These are phyloP conservation scores for Halichondria panicea DNA, from an alignment of 37 sponge, comb jelly and placozoan genomes.

Conservation along the genomic window DNA sequence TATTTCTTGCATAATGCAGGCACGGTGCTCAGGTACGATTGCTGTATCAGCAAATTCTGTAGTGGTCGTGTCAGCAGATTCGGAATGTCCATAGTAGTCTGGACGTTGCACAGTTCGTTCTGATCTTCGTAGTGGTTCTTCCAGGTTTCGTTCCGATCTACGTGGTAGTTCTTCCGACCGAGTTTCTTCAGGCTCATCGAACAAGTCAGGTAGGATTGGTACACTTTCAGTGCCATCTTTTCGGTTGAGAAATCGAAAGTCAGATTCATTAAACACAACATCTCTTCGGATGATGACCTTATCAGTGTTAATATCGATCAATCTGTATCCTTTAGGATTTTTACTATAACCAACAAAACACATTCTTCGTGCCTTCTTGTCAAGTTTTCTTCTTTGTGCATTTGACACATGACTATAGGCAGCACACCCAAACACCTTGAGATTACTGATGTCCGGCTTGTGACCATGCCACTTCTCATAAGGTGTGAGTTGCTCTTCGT, in stretches of 20 bases:
- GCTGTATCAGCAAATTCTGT: slow-evolving; percentile 13
- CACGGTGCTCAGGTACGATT: background rate
- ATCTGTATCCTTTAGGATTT: slow-evolving; percentile 47
- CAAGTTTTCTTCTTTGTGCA: slow-evolving; percentile 28
- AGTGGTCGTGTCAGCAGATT: too few species aligned
- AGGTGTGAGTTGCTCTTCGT: slow-evolving; percentile 20
- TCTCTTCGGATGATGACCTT: slow-evolving; percentile 26
- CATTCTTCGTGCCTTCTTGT: slow-evolving; percentile 45
- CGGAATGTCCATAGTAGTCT: background rate
- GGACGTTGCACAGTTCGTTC: background rate
- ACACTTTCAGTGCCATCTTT: background rate
- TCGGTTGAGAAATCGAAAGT: slow-evolving; percentile 20
- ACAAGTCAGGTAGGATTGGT: background rate
- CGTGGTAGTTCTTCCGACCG: background rate
- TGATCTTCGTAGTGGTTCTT: slow-evolving; percentile 2
- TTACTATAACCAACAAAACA: slow-evolving; percentile 46
- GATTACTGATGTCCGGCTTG: slow-evolving; percentile 38
- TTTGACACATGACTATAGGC: slow-evolving; percentile 43
- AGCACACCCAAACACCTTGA: slow-evolving; percentile 52
- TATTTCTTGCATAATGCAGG: background rate
- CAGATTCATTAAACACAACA: slow-evolving; percentile 29
- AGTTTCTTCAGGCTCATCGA: background rate
- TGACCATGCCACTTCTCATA: slow-evolving; percentile 47
- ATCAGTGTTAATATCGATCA: slow-evolving; percentile 20
- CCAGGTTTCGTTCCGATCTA: background rate